A percentile compares a stretch with the other conserved stretches of the same genome.
phyloP scores from a whole-genome alignment of 2,888 invertebrate species.

The Junonia oenone region DNA sequence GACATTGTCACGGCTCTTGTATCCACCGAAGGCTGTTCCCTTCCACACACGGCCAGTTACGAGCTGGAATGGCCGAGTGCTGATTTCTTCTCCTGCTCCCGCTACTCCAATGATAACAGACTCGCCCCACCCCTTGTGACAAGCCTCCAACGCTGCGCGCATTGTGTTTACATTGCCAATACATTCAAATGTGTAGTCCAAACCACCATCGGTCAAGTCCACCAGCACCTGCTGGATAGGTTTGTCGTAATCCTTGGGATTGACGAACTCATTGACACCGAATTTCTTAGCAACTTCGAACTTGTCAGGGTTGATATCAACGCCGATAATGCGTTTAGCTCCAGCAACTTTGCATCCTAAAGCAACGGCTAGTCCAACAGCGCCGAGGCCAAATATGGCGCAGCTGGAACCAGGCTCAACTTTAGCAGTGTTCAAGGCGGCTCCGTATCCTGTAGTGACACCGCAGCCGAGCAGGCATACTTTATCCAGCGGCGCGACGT shows the following conservation, averaged over 20 bases:
- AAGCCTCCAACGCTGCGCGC: slow-evolving; percentile 89
- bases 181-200: slow-evolving; percentile 99
- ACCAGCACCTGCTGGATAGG: slow-evolving; percentile 93
- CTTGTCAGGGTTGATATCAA: slow-evolving; percentile 91
- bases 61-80: slow-evolving; percentile 97
- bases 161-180: slow-evolving; percentile 95
- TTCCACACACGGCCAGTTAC: slow-evolving; percentile 99
- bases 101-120: slow-evolving; percentile 98
- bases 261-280: slow-evolving; percentile 96
- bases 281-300: slow-evolving; percentile 91
- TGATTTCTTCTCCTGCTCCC: slow-evolving; percentile 96
- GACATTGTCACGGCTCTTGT: slow-evolving; percentile 96
- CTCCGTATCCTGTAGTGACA: slow-evolving; percentile 96
- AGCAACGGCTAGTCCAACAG: slow-evolving; percentile 94
- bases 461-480: slow-evolving; percentile 96
- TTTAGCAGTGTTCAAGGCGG: slow-evolving; percentile 94
- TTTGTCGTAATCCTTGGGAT: slow-evolving; percentile 90
- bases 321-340: slow-evolving; percentile 91
- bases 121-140: slow-evolving; percentile 98
- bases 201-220: slow-evolving; percentile 95
- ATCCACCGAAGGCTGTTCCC: slow-evolving; percentile 95
- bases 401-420: slow-evolving; percentile 92
- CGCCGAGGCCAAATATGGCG: slow-evolving; percentile 96
- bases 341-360: slow-evolving; percentile 92
- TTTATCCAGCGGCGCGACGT: slow-evolving; percentile 91